Conservation (phyloP, 1,140 invertebrate genomes). For the Heliconius eleuchia region DNA sequence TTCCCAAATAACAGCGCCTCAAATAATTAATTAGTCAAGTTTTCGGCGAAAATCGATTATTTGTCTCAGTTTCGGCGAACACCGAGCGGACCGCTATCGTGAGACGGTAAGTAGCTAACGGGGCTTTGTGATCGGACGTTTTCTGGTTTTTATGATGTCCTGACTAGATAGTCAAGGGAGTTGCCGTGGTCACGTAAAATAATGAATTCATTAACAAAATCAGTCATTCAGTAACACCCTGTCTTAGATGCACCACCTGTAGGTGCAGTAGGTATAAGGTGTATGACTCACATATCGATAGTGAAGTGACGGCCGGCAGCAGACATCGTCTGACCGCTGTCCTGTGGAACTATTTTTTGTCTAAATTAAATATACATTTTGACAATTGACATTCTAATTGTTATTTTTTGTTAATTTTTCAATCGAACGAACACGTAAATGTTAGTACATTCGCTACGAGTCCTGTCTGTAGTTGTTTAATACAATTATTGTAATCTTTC, state of each 20-base stretch:
- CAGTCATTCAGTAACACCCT: too few relatives aligned
- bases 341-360: background rate
- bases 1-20: background rate
- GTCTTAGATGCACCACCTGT: background rate
- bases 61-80: background rate
- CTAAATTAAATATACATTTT: background rate
- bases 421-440: background rate
- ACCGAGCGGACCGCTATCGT: background rate
- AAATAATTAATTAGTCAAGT: background rate
- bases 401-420: background rate
- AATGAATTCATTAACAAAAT: too few relatives aligned
- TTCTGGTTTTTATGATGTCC: background rate
- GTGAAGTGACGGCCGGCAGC: background rate
- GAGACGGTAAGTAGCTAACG: background rate
- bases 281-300: background rate
- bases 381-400: background rate
- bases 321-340: background rate
- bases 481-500: background rate
- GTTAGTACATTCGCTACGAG: background rate
- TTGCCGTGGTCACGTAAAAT: background rate
- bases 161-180: background rate
- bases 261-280: background rate
- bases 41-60: background rate
- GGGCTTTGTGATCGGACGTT: background rate
- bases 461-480: background rate